phyloP scores from a whole-genome alignment of 1,140 invertebrate genomes.

The Acromyrmex heyeri region DNA sequence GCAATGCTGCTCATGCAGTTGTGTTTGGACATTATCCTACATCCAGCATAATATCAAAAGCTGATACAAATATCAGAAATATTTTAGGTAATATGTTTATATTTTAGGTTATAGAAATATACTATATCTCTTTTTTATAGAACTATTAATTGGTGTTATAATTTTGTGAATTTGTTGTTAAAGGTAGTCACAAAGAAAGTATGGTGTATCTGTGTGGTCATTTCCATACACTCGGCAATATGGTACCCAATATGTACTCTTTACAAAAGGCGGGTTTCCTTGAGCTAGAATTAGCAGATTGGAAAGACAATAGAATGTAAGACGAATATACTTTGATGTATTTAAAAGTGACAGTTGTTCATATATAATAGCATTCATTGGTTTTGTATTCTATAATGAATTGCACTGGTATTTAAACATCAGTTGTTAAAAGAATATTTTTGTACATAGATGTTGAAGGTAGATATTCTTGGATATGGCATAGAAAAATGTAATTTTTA shows the following conservation, averaged over 20 bases:
- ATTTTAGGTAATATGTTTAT: conserved; percentile 85
- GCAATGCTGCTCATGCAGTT: conserved; percentile 89
- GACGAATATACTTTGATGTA: conserved; percentile 67
- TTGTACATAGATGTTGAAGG: background rate
- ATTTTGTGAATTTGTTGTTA: conserved; percentile 13
- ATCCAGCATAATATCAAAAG: conserved; percentile 92
- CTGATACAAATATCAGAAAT: conserved; percentile 87
- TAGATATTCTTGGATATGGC: background rate
- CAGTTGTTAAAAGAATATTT: background rate
- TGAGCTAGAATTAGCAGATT: conserved; percentile 97
- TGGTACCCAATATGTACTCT: conserved; percentile 95
- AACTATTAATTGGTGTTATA: background rate
- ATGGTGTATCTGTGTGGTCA: conserved; percentile 97
- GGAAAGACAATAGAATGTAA: conserved; percentile 96
- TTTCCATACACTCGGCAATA: conserved; percentile 93
- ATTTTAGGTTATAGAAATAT: background rate
- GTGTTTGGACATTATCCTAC: conserved; percentile 98
- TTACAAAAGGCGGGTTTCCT: conserved; percentile 94
- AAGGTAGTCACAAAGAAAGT: conserved; percentile 86
- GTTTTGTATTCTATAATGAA: background rate
- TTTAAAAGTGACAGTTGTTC: background rate
- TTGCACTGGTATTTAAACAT: background rate
- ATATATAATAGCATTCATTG: conserved; percentile 25
- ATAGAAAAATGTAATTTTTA: too few relatives aligned
- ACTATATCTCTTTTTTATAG: background rate